Evolutionary conservation across 2,113 vertebrate genomes (phyloP), one percentile per base, ranked within the genome.

Genomic region (Pampusana beccarii): DNA sequence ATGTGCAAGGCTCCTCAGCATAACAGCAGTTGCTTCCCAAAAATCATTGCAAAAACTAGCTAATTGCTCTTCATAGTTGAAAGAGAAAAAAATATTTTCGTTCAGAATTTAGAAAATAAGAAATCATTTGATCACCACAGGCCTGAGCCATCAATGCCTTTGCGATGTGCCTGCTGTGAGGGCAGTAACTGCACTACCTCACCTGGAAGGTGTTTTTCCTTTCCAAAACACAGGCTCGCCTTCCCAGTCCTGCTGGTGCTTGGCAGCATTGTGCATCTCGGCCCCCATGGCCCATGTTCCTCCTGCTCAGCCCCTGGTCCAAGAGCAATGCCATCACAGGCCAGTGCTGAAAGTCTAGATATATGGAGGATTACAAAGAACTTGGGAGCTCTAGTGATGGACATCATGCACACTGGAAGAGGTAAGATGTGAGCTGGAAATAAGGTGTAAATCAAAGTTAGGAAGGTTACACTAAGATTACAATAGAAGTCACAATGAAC

Each of bases 261-360:
- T 16, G 0, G 29, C 34, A 57, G 25, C 25, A 8, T 50, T 0
- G 0, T 20, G 17, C 53, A 2, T 17, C 9, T 28, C 36, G 13
- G 25, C 4, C 13, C 23, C 16, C 18, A 0, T 2, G 17, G 26
- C 23, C 26, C 1, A 0, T 5, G 26, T 33, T 86, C 25, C 20
- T 51, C 25, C 38, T 29, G 29, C 61, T 28, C 57, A 36, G 42
- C 19, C 28, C 9, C 46, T n/a, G 19, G 5, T 38, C 48, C 11
- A 9, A 29, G 33, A 34, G 34, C 42, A 53, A 21, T 40, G 21
- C 33, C 10, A 1, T 26, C n/a, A 17, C 1, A 3, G 33, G 7
- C 12, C 29, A 51, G n/a, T 8, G 9, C 46, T 46, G 38, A n/a
- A 70, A 67, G 17, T 6, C 24, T 21, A 12, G 17, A 16, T 34